These are phyloP conservation scores for Tiliacea citrago DNA, from an alignment of 2,888 invertebrate genomes.

Conservation along the genomic window DNA sequence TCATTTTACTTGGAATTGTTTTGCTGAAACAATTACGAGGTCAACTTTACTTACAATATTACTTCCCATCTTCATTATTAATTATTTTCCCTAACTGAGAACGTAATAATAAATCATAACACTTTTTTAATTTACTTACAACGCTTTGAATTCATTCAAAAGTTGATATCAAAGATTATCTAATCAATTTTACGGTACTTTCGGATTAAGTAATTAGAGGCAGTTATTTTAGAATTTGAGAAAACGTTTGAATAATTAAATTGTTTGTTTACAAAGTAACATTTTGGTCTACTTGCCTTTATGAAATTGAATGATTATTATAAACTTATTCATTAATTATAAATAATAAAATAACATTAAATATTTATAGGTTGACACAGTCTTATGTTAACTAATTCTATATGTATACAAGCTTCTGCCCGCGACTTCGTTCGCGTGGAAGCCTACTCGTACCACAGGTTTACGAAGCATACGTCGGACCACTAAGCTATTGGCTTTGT, in stretches of 20 bases:
- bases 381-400: background rate
- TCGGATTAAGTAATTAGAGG: slow-evolving; percentile 20
- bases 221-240: slow-evolving; percentile 15
- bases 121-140: slow-evolving; percentile 37
- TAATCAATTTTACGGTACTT: slow-evolving; percentile 32
- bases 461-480: too few relatives aligned
- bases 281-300: slow-evolving; percentile 7
- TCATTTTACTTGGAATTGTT: background rate
- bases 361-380: too few relatives aligned
- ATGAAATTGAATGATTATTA: background rate
- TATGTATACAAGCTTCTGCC: too few relatives aligned
- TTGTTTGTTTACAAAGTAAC: slow-evolving; percentile 10
- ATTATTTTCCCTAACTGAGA: slow-evolving; percentile 22
- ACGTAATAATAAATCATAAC: slow-evolving; percentile 31
- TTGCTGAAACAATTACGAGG: background rate
- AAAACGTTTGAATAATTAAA: slow-evolving; percentile 15
- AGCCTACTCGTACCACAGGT: too few relatives aligned
- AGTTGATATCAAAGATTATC: slow-evolving; percentile 39
- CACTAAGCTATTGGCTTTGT: too few relatives aligned
- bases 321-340: background rate
- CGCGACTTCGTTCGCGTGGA: too few relatives aligned
- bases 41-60: background rate
- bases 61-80: slow-evolving; percentile 13
- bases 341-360: too few relatives aligned
- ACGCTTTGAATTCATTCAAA: slow-evolving; percentile 28